Conservation (phyloP, 2,888 invertebrate species). For the Dolichopus griseipennis region DNA sequence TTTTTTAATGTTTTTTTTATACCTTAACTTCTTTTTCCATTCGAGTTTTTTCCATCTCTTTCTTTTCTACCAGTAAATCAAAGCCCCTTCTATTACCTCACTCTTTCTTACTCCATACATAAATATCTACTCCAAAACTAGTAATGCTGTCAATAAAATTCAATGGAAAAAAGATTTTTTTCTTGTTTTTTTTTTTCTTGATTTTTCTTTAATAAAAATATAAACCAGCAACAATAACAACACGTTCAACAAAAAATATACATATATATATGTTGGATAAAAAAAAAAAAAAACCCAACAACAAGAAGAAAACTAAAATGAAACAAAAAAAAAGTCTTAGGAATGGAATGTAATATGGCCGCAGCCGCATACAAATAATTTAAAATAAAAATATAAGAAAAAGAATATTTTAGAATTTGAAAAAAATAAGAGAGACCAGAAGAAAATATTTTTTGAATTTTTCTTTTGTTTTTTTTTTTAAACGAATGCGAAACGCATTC, state of each 20-base stretch:
- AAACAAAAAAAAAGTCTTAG: neutral
- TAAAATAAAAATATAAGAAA: neutral
- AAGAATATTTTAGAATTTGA: neutral
- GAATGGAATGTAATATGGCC: constrained; percentile 6
- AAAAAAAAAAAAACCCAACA: neutral
- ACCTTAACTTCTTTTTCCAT: no score
- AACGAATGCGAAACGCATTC: neutral
- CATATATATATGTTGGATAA: neutral
- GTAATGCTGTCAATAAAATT: neutral
- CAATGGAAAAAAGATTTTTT: neutral
- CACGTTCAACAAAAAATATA: neutral
- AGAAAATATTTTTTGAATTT: neutral
- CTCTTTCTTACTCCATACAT: no score
- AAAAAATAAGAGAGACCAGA: neutral
- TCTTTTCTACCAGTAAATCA: no score
- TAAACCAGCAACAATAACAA: neutral
- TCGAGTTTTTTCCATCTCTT: no score
- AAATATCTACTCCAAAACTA: neutral
- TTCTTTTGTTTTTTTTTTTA: neutral
- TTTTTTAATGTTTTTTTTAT: no score
- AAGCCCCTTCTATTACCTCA: no score
- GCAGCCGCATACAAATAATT: neutral
- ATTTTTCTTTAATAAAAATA: neutral
- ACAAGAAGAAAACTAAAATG: neutral
- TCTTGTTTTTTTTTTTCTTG: neutral